Conservation (phyloP, 1,140 invertebrate species). For the Drosophila bocki region DNA sequence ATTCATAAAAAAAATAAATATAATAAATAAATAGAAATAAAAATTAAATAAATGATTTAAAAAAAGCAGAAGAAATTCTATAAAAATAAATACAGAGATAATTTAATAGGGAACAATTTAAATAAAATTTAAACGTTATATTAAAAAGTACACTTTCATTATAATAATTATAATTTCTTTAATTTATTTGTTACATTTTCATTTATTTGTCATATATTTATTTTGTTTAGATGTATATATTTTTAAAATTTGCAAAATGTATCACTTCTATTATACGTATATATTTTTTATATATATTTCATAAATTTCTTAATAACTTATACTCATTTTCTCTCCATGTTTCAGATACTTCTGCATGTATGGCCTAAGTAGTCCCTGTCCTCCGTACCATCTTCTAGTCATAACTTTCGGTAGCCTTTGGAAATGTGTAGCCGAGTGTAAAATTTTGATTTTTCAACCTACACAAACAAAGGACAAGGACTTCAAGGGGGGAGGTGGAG, state of each 20-base stretch:
- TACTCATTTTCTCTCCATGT: not conserved
- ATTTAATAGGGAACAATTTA: not conserved
- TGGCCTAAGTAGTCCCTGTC: slow-evolving; percentile 38
- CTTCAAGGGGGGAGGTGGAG: not conserved
- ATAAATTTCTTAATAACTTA: no score
- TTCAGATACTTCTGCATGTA: slow-evolving; percentile 23
- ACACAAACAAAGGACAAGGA: slow-evolving; percentile 39
- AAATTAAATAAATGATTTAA: no score
- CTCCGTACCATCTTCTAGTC: slow-evolving; percentile 26
- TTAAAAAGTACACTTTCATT: not conserved
- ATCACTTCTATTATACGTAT: no score
- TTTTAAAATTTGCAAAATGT: no score
- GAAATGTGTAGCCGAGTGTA: slow-evolving; percentile 74
- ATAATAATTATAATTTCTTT: no score
- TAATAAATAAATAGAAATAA: no score
- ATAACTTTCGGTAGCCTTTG: slow-evolving; percentile 67
- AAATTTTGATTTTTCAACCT: slow-evolving; percentile 79
- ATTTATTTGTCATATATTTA: not conserved
- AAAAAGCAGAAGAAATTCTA: not conserved
- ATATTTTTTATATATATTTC: no score
- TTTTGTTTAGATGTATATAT: no score
- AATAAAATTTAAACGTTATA: not conserved
- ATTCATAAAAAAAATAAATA: no score
- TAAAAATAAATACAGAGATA: not conserved
- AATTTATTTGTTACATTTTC: not conserved